Evolutionary conservation across 2,888 invertebrate genomes (phyloP), one percentile per base, ranked within the genome.

Genomic region (Sepioteuthis lessoniana): DNA sequence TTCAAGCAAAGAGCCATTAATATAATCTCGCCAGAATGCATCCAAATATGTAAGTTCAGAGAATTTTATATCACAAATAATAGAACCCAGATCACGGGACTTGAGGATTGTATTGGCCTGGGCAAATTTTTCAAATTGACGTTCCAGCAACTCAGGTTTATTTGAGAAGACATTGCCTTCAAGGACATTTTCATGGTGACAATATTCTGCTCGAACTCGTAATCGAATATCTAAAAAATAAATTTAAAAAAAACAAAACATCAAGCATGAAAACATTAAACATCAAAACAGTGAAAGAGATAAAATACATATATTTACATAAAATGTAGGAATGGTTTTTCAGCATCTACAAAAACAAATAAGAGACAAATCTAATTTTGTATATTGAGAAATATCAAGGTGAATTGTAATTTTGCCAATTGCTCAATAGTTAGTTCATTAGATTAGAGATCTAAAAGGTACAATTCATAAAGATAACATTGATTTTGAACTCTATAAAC

Each of bases 21-120:
- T 95, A 95, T 97, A 97, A 95, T 97, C 97, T 94, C 97, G 95
- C 97, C 97, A 97, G 94, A 97, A 97, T n/a, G 97, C 97, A 95
- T 97, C 97, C 90, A 97, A 95, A 95, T 97, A 96, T 8, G 97
- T 96, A 94, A 97, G 95, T 94, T 97, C 97, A 38, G 96, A 96
- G 95, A 97, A 97, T 94, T 96, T 97, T 47, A 97, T 96, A 95
- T 97, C 97, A 96, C 97, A 97, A 42, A 97, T 96, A 94, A 97
- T 96, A 47, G 96, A 96, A 90, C 97, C 97, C 25, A 97, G 95
- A 94, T 97, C 97, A 50, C 97, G 95, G n/a, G 96, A 96, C 95
- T 96, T 96, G 91, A 97, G 95, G 47, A 97, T 96, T 47, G 96
- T 96, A 94, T 96, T 96, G 38, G 97, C 96, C 94, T 97, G 97